These are phyloP conservation scores for Mastigias papua DNA, from an alignment of 30 jellyfish, hydroid and myxozoan species.

Conservation along the genomic window DNA sequence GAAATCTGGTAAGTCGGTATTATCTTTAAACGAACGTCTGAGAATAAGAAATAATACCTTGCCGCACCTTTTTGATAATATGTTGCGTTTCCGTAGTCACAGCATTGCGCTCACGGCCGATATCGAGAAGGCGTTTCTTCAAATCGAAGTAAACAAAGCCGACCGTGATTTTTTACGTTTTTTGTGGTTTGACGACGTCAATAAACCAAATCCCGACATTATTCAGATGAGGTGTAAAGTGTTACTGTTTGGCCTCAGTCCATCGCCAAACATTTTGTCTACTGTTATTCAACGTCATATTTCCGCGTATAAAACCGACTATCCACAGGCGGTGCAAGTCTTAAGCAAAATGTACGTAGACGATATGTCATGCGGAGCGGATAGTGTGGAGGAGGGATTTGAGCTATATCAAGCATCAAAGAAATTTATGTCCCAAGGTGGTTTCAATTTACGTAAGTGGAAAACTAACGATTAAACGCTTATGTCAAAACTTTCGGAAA, in stretches of 20 bases:
- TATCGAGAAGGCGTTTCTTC: background rate
- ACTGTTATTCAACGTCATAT: background rate
- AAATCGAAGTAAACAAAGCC: background rate
- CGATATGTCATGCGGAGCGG: background rate
- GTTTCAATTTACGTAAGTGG: background rate
- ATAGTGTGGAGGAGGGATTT: background rate
- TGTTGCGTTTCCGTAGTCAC: too few species aligned
- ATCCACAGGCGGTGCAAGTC: background rate
- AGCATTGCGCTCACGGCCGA: too few species aligned
- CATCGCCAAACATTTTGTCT: background rate
- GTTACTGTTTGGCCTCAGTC: background rate
- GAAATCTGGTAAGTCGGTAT: constrained; percentile 13
- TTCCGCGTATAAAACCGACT: background rate
- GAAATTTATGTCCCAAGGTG: background rate
- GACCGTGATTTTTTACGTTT: background rate
- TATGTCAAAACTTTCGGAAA: background rate
- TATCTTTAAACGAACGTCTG: constrained; percentile 29
- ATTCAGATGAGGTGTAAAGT: background rate
- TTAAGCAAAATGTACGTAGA: background rate
- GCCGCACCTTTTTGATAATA: too few species aligned
- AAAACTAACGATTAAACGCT: background rate
- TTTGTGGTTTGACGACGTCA: background rate
- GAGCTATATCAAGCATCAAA: background rate
- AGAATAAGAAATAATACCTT: too few species aligned
- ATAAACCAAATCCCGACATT: background rate